Conservation (phyloP, 2,888 invertebrate genomes). For the Hirtodrosophila histrioides region DNA sequence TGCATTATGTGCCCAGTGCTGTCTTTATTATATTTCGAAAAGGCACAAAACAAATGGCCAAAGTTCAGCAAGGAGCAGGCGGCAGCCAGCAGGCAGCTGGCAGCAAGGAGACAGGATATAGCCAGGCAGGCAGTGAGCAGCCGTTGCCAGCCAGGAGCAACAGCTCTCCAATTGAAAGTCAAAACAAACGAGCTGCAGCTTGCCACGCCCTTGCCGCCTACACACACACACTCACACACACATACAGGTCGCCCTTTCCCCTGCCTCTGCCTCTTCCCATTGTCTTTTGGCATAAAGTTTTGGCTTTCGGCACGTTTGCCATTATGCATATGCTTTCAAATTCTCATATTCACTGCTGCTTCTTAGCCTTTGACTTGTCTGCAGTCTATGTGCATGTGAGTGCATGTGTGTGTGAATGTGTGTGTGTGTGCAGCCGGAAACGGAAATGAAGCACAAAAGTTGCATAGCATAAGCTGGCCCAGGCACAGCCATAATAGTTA, state of each 20-base stretch:
- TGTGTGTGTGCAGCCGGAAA: conserved; percentile 62
- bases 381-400: conserved; percentile 24
- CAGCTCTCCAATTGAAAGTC: conserved; percentile 74
- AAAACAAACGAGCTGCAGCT: conserved; percentile 68
- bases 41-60: conserved; percentile 52
- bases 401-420: conserved; percentile 21
- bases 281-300: conserved; percentile 70
- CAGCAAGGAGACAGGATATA: conserved; percentile 20
- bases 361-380: conserved; percentile 46
- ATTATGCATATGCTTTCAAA: conserved; percentile 70
- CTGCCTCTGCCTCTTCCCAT: conserved; percentile 19
- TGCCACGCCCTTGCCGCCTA: conserved; percentile 25
- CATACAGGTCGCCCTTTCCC: not conserved
- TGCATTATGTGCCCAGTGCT: conserved; percentile 61
- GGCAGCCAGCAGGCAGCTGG: conserved; percentile 9
- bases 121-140: conserved; percentile 17
- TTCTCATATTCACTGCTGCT: conserved; percentile 22
- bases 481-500: conserved; percentile 63
- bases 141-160: conserved; percentile 48
- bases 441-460: conserved; percentile 79
- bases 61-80: conserved; percentile 42
- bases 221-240: not conserved
- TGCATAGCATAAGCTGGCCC: conserved; percentile 57
- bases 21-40: conserved; percentile 62
- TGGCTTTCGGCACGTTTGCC: conserved; percentile 72